These are phyloP conservation scores for Dasypolia templi DNA, from an alignment of 2,888 invertebrate species.

Conservation along the genomic window DNA sequence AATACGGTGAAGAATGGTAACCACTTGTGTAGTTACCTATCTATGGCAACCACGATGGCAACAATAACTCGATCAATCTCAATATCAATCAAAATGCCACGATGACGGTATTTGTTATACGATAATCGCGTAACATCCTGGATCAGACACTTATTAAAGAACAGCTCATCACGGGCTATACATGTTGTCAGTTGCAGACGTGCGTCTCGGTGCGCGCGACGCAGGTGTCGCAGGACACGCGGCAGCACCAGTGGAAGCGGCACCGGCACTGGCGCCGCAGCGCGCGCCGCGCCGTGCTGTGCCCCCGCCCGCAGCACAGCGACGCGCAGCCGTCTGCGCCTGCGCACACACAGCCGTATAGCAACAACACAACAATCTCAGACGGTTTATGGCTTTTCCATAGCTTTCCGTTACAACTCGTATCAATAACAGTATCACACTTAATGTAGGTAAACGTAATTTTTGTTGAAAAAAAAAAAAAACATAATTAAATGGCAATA, in stretches of 20 bases:
- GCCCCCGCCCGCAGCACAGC: slow-evolving; percentile 98
- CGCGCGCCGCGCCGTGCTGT: slow-evolving; percentile 95
- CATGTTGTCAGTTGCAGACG: slow-evolving; percentile 72
- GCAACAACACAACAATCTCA: not conserved
- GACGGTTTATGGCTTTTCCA: not conserved
- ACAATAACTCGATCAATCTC: not conserved
- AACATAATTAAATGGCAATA: not conserved
- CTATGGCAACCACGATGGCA: not conserved
- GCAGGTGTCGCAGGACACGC: slow-evolving; percentile 97
- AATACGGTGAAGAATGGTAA: not conserved
- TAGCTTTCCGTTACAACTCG: not conserved
- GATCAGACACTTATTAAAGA: not conserved
- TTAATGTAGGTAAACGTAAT: not conserved
- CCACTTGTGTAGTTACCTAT: not conserved
- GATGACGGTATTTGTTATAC: not conserved
- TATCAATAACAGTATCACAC: not conserved
- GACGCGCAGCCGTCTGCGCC: slow-evolving; percentile 96
- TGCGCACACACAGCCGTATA: slow-evolving; percentile 67
- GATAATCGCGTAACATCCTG: not conserved
- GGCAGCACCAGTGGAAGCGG: slow-evolving; percentile 99
- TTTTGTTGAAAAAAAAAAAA: not conserved
- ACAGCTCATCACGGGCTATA: not conserved
- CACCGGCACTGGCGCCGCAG: slow-evolving; percentile 94
- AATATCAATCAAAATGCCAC: not conserved
- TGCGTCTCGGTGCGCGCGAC: slow-evolving; percentile 94